Evolutionary conservation across 35 echinoderm and acorn worm genomes (phyloP).

Genomic region (Eucidaris tribuloides): DNA sequence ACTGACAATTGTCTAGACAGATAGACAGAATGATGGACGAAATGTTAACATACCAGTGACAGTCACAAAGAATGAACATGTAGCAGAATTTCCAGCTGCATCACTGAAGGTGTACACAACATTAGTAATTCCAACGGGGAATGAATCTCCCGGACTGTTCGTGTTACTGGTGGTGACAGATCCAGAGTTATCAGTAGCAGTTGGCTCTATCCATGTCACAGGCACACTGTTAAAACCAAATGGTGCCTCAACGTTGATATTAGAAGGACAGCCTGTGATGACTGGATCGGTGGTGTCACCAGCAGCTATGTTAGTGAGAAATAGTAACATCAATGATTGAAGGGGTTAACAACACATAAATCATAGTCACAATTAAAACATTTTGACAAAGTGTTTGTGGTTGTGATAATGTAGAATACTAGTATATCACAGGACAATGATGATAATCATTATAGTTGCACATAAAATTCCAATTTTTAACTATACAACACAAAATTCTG

Average conservation of each 20-base stretch:
- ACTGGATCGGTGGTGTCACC: constrained; percentile 32
- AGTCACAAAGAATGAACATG: background rate
- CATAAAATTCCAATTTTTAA: too few relatives aligned
- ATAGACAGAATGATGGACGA: too few relatives aligned
- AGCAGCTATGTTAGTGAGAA: too few relatives aligned
- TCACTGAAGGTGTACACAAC: constrained; percentile 40
- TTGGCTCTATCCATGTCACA: constrained; percentile 50
- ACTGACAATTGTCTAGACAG: too few relatives aligned
- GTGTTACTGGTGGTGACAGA: background rate
- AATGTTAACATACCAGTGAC: background rate
- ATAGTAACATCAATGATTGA: too few relatives aligned
- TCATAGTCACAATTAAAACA: too few relatives aligned
- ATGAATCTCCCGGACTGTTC: background rate
- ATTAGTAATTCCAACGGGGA: constrained; percentile 5
- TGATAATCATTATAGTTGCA: too few relatives aligned
- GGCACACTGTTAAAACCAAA: background rate
- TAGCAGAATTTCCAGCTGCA: constrained; percentile 12
- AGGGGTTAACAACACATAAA: too few relatives aligned
- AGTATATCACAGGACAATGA: too few relatives aligned
- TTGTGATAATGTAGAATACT: too few relatives aligned
- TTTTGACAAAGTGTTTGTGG: too few relatives aligned
- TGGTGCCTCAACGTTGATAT: constrained; percentile 1
- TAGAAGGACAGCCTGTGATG: constrained; percentile 18
- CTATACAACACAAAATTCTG: too few relatives aligned
- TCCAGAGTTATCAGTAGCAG: constrained; percentile 55